phyloP scores from a whole-genome alignment of 1,140 invertebrate genomes.

The Drosophila obscura region DNA sequence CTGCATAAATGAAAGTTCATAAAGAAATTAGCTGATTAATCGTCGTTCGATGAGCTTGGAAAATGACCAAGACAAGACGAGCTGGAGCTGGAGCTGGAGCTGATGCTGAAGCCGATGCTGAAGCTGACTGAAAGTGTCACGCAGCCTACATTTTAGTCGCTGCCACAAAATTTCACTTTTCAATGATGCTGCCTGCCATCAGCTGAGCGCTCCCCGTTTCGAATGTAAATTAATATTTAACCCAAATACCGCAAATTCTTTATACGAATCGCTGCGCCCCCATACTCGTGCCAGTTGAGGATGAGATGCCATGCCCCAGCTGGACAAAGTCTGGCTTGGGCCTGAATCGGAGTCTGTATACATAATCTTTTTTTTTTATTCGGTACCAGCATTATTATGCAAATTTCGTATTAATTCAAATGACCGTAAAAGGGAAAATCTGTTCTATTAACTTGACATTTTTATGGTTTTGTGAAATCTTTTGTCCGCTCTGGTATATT shows the following conservation, averaged over 20 bases:
- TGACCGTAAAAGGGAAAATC: constrained; percentile 60
- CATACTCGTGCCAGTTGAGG: background rate
- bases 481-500: constrained; percentile 37
- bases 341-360: constrained; percentile 40
- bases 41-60: constrained; percentile 81
- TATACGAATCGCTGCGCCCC: constrained; percentile 48
- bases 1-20: constrained; percentile 82
- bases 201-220: constrained; percentile 60
- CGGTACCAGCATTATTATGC: constrained; percentile 71
- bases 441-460: constrained; percentile 65
- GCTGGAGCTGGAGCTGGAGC: background rate
- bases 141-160: constrained; percentile 74
- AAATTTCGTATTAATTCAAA: constrained; percentile 76
- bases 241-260: constrained; percentile 83
- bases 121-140: constrained; percentile 78
- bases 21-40: constrained; percentile 82
- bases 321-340: constrained; percentile 6
- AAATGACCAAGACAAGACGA: constrained; percentile 66
- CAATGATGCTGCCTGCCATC: constrained; percentile 67
- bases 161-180: constrained; percentile 77
- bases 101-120: background rate
- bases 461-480: constrained; percentile 79
- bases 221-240: constrained; percentile 83
- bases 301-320: constrained; percentile 8
- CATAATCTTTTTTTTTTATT: constrained; percentile 37